These are phyloP conservation scores for Rhincodon typus DNA, from an alignment of 2,797 vertebrate genomes.

Conservation along the genomic window DNA sequence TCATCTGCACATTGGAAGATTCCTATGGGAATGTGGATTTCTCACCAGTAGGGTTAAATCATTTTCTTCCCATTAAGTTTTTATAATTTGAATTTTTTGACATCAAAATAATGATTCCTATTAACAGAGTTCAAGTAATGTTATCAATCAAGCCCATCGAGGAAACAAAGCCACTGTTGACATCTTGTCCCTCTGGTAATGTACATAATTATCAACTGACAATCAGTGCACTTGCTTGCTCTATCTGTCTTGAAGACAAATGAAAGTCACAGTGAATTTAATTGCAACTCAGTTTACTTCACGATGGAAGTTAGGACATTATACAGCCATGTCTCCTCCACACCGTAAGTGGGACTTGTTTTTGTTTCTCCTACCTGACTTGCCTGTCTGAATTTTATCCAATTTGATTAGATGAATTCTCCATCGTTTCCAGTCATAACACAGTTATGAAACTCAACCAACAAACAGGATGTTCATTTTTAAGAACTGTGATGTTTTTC, in stretches of 20 bases:
- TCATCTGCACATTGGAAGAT: not conserved
- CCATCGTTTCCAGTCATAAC: not conserved
- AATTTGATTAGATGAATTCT: not conserved
- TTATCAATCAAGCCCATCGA: slow-evolving; percentile 11
- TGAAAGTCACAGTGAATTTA: slow-evolving; percentile 18
- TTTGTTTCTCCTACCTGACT: not conserved
- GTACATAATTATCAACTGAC: slow-evolving; percentile 13
- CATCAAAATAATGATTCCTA: slow-evolving; percentile 17
- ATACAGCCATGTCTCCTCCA: not conserved
- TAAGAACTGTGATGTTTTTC: not conserved
- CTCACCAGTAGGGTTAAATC: not conserved
- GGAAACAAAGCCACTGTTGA: slow-evolving; percentile 33
- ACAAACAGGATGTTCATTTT: not conserved
- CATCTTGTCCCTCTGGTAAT: slow-evolving; percentile 28
- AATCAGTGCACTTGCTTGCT: not conserved
- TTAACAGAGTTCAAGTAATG: slow-evolving; percentile 17
- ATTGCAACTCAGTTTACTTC: not conserved
- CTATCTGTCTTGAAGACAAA: slow-evolving; percentile 28
- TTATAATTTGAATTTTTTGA: slow-evolving; percentile 29
- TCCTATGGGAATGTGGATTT: slow-evolving; percentile 15
- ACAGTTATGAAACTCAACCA: not conserved
- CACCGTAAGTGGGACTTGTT: not conserved
- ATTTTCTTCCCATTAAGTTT: not conserved
- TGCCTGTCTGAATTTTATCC: not conserved
- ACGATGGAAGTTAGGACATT: no score